Evolutionary conservation across 2,797 vertebrate genomes (phyloP).

Genomic region (Pseudotriccus pelzelni): DNA sequence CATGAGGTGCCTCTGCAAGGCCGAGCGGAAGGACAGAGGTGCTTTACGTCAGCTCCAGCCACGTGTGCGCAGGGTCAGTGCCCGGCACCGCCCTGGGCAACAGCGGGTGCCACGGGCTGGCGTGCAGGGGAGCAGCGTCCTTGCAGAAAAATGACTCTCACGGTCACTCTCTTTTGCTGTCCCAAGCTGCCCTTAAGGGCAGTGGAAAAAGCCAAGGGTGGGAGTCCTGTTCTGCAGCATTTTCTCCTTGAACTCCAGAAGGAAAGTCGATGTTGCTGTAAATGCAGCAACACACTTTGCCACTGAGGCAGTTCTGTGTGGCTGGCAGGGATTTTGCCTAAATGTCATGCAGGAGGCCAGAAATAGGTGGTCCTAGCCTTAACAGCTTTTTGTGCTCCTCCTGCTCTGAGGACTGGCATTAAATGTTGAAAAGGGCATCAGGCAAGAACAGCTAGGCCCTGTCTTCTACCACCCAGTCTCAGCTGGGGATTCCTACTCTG

Average conservation of each 20-base stretch:
- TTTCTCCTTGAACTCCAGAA: slow-evolving; percentile 34
- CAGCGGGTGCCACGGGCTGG: accelerated
- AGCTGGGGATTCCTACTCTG: background rate
- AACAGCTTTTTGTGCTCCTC: background rate
- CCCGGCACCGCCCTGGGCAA: accelerated
- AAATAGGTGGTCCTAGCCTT: background rate
- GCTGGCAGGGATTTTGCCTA: background rate
- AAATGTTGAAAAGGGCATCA: background rate
- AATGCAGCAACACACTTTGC: background rate
- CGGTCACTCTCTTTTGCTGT: background rate
- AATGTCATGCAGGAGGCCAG: background rate
- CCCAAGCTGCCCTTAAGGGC: background rate
- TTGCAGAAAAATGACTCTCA: background rate
- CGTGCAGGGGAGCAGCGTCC: background rate
- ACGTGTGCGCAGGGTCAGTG: accelerated
- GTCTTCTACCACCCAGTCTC: background rate
- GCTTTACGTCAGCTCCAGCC: background rate
- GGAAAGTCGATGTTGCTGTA: background rate
- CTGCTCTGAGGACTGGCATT: background rate
- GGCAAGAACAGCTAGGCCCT: background rate
- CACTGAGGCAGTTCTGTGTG: background rate
- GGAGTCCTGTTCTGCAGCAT: slow-evolving; percentile 31
- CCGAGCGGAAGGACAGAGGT: background rate
- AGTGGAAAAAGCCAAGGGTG: background rate
- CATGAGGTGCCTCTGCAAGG: background rate